These are phyloP conservation scores for Apaloderma vittatum DNA, from an alignment of 2,113 vertebrate genomes.

Conservation along the genomic window DNA sequence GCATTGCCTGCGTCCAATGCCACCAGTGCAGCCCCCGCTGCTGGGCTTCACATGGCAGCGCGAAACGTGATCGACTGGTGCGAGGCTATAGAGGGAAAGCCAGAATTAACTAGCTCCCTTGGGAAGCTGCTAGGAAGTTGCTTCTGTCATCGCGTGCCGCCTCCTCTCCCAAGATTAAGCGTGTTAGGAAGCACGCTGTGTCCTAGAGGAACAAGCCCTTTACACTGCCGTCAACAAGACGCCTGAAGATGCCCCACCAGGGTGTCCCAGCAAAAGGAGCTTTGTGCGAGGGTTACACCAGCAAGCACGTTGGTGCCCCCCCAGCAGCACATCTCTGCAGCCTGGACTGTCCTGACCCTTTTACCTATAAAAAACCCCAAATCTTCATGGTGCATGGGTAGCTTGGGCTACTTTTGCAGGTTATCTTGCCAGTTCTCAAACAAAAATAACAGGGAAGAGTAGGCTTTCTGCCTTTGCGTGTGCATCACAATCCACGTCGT, in stretches of 20 bases:
- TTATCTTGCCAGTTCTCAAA: neutral
- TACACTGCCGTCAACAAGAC: rapidly evolving
- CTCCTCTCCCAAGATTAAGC: neutral
- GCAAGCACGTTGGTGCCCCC: rapidly evolving
- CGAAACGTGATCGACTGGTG: neutral
- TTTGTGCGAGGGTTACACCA: neutral
- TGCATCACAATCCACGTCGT: neutral
- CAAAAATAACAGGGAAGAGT: neutral
- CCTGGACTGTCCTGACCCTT: rapidly evolving
- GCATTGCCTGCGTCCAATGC: rapidly evolving
- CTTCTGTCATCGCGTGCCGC: neutral
- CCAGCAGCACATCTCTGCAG: rapidly evolving
- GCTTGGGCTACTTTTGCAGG: neutral
- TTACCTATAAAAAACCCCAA: rapidly evolving
- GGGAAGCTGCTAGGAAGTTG: conserved; percentile 48
- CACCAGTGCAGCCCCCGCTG: neutral
- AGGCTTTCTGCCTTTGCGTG: neutral
- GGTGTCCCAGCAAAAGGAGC: neutral
- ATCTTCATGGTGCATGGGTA: rapidly evolving
- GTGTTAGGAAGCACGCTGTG: neutral
- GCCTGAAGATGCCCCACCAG: rapidly evolving
- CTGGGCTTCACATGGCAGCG: neutral
- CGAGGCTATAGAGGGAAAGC: neutral
- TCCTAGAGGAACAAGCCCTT: conserved; percentile 1
- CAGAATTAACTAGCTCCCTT: neutral